Evolutionary conservation across 2,113 vertebrate species (phyloP).

Genomic region (Aphelocoma coerulescens): DNA sequence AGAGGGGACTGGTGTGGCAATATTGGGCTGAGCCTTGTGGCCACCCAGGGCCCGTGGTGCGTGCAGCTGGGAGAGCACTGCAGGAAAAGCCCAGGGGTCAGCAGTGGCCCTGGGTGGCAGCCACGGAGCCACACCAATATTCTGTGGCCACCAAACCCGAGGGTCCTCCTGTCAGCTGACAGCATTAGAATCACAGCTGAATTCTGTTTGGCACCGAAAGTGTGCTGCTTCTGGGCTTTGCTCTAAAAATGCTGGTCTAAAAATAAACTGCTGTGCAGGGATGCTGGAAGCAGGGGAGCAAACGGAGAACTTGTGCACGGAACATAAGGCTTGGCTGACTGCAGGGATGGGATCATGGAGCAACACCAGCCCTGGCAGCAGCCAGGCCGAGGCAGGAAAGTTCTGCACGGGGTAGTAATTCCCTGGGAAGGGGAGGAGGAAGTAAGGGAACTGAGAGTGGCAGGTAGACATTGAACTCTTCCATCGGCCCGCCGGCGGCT

Average conservation of each 20-base stretch:
- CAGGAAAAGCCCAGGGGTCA: neutral
- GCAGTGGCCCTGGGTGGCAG: neutral
- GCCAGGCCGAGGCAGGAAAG: neutral
- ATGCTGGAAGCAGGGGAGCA: neutral
- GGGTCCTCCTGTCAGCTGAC: neutral
- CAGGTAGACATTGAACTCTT: neutral
- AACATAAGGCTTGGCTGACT: neutral
- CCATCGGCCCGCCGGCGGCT: rapidly evolving
- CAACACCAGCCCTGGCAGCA: neutral
- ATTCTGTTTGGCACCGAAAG: neutral
- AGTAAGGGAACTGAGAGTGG: neutral
- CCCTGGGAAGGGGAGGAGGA: neutral
- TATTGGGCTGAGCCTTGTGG: neutral
- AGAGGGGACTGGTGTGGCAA: neutral
- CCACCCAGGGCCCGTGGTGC: too few species aligned
- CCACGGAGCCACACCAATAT: rapidly evolving
- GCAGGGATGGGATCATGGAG: neutral
- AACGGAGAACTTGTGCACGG: neutral
- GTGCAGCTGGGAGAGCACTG: neutral
- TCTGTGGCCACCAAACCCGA: neutral
- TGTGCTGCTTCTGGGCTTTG: slow-evolving; percentile 26
- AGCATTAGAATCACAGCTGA: neutral
- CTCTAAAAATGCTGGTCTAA: slow-evolving; percentile 14
- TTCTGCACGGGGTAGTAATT: neutral
- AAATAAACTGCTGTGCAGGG: neutral